Base-by-base conservation (phyloP, 2,113 vertebrate genomes). In the Carassius gibelio region DNA sequence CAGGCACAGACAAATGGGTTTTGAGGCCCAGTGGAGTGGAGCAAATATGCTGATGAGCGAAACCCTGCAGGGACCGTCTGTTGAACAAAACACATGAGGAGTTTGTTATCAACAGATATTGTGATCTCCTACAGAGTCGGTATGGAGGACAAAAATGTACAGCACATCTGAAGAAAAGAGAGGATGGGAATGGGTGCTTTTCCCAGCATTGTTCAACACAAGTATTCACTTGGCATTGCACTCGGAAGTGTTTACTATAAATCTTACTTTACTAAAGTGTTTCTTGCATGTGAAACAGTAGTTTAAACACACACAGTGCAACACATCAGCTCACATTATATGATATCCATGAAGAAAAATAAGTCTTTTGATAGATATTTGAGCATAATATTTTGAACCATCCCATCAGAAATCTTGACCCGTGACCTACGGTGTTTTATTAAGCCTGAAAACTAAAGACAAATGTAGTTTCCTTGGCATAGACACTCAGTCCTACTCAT, bases 1-100 rank as follows among this genome's bases (percentile, higher is more conserved):
- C 5, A 2, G 71, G 5, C 42, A 42, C 62, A 38, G 21, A 82
- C 23, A 23, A 15, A 75, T 48, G 84, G 52, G 50, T 10, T 88
- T 85, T 55, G 14, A 83, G 42, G 3, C 21, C 8, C 45, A n/a
- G 15, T 52, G 19, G 48, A 85, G 76, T 85, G 72, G 21, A 30
- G 55, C 75, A 79, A 85, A 79, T 48, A 55, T 66, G 30, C 21
- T 21, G 83, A 52, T 83, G 76, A 59, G 72, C 42, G 68, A 75
- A 45, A 36, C 5, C 26, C 13, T 13, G 55, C 69, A n/a, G 69
- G 17, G 5, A 77, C 21, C 83, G 88, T 87, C 85, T 88, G 87
- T 82, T 82, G 61, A 86, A 64, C 30, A 48, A 23, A 84, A 78
- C 55, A 38, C 50, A 75, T 61, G 17, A 48, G 66, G 48, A 79